phyloP scores from a whole-genome alignment of 2,797 vertebrate species.

The Dipus sagitta region DNA sequence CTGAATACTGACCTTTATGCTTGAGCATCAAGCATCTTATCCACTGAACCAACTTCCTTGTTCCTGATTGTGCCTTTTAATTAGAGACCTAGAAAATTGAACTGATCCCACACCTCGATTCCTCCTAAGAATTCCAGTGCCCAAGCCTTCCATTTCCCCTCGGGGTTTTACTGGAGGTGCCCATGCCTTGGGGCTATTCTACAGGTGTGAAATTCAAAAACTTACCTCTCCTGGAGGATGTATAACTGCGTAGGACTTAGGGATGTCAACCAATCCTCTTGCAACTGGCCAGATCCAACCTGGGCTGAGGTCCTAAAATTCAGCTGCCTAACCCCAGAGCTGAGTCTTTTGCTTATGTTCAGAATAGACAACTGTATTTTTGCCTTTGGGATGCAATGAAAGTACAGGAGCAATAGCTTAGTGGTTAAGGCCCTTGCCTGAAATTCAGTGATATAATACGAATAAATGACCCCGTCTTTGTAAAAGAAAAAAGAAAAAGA shows the following conservation, averaged over 20 bases:
- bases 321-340: neutral
- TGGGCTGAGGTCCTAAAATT: neutral
- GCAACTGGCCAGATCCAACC: neutral
- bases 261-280: neutral
- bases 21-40: too few species aligned
- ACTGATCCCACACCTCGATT: neutral
- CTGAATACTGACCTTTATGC: too few species aligned
- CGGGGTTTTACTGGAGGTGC: conserved; percentile 53
- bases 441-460: conserved; percentile 51
- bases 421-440: conserved; percentile 58
- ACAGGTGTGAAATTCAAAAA: neutral
- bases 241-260: neutral
- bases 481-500: conserved; percentile 14
- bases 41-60: too few species aligned
- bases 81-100: conserved; percentile 65
- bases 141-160: conserved; percentile 1
- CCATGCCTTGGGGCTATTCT: neutral
- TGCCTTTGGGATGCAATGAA: conserved; percentile 61
- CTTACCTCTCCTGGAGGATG: neutral
- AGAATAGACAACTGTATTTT: conserved; percentile 84
- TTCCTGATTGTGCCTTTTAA: conserved; percentile 68
- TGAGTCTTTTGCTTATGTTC: conserved; percentile 27
- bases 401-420: too few species aligned
- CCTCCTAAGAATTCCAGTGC: conserved; percentile 46
- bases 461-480: conserved; percentile 80